These are phyloP conservation scores for Dryoscopus gambensis DNA, from an alignment of 2,113 vertebrate species.

Conservation along the genomic window DNA sequence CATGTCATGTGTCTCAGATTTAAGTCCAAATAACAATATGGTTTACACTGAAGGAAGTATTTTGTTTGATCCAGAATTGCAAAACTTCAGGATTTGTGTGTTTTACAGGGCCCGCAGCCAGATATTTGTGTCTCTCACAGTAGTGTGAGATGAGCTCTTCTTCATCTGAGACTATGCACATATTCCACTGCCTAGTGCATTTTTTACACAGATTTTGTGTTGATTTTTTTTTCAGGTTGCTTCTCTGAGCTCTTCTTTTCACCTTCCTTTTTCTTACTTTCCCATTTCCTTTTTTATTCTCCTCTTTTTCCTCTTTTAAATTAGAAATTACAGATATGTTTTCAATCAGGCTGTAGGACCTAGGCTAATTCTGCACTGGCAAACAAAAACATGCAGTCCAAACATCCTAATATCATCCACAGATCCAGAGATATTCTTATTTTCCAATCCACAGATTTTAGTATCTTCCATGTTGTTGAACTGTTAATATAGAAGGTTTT, in stretches of 20 bases:
- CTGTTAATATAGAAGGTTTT: background rate
- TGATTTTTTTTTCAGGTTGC: background rate
- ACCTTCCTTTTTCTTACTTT: background rate
- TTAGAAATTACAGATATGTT: background rate
- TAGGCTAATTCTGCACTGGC: background rate
- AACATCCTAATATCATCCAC: background rate
- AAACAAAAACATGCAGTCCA: background rate
- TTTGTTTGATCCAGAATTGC: background rate
- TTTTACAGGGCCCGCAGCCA: background rate
- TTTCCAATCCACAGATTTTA: background rate
- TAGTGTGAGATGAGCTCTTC: background rate
- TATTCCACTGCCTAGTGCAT: background rate
- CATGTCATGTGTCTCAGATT: background rate
- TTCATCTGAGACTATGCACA: background rate
- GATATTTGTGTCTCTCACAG: background rate
- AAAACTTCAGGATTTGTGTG: background rate
- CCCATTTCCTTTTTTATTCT: background rate
- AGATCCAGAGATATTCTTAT: background rate
- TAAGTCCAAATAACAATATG: background rate
- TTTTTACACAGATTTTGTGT: background rate
- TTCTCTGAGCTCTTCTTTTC: background rate
- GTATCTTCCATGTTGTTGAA: background rate
- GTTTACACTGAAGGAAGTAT: background rate
- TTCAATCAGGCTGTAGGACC: background rate
- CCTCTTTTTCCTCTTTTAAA: background rate